Evolutionary conservation across 1,140 invertebrate genomes (phyloP).

Genomic region (Liolophura sinensis): DNA sequence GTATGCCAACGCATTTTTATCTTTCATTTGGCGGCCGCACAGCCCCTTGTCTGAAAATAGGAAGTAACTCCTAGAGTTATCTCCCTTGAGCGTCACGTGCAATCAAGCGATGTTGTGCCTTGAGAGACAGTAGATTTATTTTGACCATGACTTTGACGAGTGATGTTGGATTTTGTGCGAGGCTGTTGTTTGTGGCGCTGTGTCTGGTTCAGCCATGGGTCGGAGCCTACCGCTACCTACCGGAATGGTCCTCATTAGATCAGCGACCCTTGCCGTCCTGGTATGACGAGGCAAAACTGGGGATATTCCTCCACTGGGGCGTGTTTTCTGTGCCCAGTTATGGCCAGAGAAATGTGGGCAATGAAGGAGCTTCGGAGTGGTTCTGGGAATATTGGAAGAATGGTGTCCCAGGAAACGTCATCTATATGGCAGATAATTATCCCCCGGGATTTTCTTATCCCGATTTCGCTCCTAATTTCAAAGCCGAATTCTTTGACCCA

Average conservation of each 20-base stretch:
- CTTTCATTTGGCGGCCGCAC: too few species aligned
- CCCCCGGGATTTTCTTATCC: slow-evolving; percentile 49
- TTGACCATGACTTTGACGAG: too few species aligned
- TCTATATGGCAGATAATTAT: slow-evolving; percentile 51
- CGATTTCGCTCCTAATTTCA: slow-evolving; percentile 50
- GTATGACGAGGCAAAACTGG: slow-evolving; percentile 59
- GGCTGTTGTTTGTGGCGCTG: too few species aligned
- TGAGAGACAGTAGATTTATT: too few species aligned
- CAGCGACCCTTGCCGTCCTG: slow-evolving; percentile 53
- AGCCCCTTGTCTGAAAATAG: too few species aligned
- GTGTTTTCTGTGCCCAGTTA: slow-evolving; percentile 58
- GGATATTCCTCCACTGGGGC: slow-evolving; percentile 61
- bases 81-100: too few species aligned
- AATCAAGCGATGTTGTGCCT: too few species aligned
- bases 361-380: slow-evolving; percentile 33
- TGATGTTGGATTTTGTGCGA: too few species aligned
- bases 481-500: slow-evolving; percentile 47
- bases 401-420: slow-evolving; percentile 4
- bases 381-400: slow-evolving; percentile 53
- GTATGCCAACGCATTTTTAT: too few species aligned
- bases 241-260: slow-evolving; percentile 57
- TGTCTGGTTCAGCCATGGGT: too few species aligned
- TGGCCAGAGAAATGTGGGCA: slow-evolving; percentile 12
- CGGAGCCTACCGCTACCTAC: slow-evolving; percentile 7
- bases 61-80: too few species aligned